phyloP scores from a whole-genome alignment of 2,797 vertebrate genomes.

The Naso thynnoides region DNA sequence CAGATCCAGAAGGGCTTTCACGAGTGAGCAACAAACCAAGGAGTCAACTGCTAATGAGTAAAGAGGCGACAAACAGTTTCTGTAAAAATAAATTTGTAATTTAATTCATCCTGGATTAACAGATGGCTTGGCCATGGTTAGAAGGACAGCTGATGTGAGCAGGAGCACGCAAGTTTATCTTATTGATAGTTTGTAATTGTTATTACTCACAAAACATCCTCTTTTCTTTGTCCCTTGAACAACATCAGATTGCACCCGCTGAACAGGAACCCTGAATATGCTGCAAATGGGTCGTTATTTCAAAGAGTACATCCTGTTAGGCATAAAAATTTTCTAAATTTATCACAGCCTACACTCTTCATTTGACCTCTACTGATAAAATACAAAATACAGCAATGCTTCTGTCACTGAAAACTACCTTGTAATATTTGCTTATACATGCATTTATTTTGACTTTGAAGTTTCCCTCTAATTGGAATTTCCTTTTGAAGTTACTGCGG shows the following conservation, averaged over 20 bases:
- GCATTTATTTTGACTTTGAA: slow-evolving; percentile 67
- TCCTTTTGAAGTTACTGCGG: slow-evolving; percentile 67
- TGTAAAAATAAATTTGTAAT: not conserved
- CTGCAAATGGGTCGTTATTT: not conserved
- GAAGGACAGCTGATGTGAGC: not conserved
- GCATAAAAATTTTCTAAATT: not conserved
- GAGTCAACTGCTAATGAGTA: not conserved
- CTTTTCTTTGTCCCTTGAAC: not conserved
- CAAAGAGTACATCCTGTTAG: not conserved
- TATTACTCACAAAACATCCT: not conserved
- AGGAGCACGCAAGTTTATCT: not conserved
- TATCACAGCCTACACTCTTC: not conserved
- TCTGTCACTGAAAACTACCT: slow-evolving; percentile 27
- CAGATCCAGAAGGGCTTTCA: slow-evolving; percentile 10
- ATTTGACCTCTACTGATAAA: slow-evolving; percentile 36
- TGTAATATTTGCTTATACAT: slow-evolving; percentile 52
- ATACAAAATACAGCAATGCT: slow-evolving; percentile 22
- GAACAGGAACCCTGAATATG: not conserved
- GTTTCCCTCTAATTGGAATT: slow-evolving; percentile 63
- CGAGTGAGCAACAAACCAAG: not conserved
- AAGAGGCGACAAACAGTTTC: not conserved
- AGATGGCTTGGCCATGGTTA: not conserved
- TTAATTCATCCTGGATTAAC: not conserved
- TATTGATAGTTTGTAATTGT: not conserved
- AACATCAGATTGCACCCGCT: not conserved